phyloP scores from a whole-genome alignment of 2,888 invertebrate genomes.

The Lepidocyrtoides sp. region DNA sequence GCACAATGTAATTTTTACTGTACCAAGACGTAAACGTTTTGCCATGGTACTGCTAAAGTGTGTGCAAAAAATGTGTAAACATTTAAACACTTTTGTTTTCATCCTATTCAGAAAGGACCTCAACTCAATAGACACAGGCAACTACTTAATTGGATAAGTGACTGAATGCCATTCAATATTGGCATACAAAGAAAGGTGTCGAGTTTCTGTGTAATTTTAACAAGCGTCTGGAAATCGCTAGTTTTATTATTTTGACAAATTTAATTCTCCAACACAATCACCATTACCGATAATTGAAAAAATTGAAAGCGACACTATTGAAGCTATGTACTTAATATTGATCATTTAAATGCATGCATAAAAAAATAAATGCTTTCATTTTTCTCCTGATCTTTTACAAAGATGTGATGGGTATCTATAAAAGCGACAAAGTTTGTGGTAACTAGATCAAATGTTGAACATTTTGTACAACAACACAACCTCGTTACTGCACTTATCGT shows the following conservation, averaged over 20 bases:
- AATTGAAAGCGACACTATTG: too few species aligned
- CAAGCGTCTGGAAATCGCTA: background rate
- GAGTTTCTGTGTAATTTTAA: background rate
- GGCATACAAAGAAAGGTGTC: background rate
- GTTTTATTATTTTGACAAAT: background rate
- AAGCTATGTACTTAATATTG: too few species aligned
- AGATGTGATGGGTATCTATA: background rate
- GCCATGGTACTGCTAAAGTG: too few species aligned
- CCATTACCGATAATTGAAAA: too few species aligned
- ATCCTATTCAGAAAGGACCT: too few species aligned
- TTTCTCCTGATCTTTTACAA: background rate
- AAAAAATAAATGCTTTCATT: background rate
- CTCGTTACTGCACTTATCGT: slow-evolving; percentile 8
- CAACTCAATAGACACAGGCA: too few species aligned
- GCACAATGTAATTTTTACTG: too few species aligned
- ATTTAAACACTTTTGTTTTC: too few species aligned
- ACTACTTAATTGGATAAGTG: background rate
- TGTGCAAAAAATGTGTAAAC: background rate
- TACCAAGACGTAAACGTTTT: too few species aligned
- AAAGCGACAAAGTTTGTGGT: background rate
- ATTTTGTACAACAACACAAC: slow-evolving; percentile 7
- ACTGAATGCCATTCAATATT: background rate
- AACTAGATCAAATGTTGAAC: slow-evolving; percentile 6
- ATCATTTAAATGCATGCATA: too few species aligned
- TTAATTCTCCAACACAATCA: too few species aligned